Evolutionary conservation across 2,113 vertebrate genomes (phyloP), one percentile per base, ranked within the genome.

Genomic region (Apaloderma vittatum): DNA sequence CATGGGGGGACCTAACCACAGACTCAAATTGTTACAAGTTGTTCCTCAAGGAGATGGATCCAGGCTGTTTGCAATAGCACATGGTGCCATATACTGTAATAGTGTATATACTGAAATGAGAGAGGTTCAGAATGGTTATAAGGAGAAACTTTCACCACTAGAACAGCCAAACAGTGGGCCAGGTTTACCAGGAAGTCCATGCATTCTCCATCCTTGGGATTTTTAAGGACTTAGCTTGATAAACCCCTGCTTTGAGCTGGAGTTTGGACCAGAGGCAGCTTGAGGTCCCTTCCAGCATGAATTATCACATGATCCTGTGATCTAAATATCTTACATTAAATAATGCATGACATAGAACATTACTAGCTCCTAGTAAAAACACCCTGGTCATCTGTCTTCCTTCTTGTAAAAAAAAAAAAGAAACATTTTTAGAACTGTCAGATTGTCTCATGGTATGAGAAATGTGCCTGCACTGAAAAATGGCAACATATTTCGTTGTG

Each of bases 271-370:
- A 84, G 19, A 58, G 22, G 18, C 55, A 12, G 40, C 36, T 68
- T 55, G 34, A 88, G 32, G 59, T 92, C 37, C 37, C 26, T 88
- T 88, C 72, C 65, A 67, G 57, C 21, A 61, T 29, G 54, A 94
- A 81, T 86, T 95, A 67, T 71, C 72, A 67, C 51, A 11, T 78
- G 49, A 82, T 91, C n/a, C 24, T 78, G 40, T n/a, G 66, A 85
- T 90, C 57, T 94, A 63, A 57, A 75, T 78, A 88, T 84, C 71
- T 92, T 55, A 72, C 18, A 49, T 73, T 84, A 93, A 97, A 84
- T 95, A 94, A 91, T 91, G 66, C 36, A 78, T 49, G 12, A 52
- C 52, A 81, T 61, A 91, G 65, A 87, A 87, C 36, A 91, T 92
- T 91, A 43, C 66, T 84, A 87, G 65, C 52, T 97, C 40, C 22